Conservation (phyloP, 2,888 invertebrate genomes). For the Dasypolia templi region DNA sequence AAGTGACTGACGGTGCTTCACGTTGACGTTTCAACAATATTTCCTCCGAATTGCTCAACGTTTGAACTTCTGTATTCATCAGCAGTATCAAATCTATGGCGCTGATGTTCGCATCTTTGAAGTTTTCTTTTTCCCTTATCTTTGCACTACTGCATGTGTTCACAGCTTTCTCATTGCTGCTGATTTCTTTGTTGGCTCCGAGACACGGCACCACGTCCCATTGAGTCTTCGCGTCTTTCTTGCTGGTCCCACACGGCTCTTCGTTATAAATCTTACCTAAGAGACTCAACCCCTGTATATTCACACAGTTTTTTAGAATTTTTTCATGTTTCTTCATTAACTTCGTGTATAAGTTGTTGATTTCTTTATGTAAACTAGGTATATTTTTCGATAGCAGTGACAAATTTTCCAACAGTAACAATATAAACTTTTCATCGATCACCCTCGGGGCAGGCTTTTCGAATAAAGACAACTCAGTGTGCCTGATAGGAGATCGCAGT, state of each 20-base stretch:
- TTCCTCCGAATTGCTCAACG: conserved; percentile 5
- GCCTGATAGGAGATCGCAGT: conserved; percentile 34
- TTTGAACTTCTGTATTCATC: conserved; percentile 44
- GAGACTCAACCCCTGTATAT: conserved; percentile 76
- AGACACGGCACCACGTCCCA: conserved; percentile 48
- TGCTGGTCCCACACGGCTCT: conserved; percentile 58
- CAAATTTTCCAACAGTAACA: conserved; percentile 82
- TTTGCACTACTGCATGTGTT: conserved; percentile 34
- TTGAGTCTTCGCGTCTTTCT: conserved; percentile 70
- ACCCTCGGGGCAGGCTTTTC: conserved; percentile 74
- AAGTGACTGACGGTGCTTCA: not conserved
- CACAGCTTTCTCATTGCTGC: conserved; percentile 37
- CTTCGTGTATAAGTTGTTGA: conserved; percentile 76
- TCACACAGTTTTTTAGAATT: conserved; percentile 65
- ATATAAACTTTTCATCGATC: conserved; percentile 82
- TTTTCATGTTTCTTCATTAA: conserved; percentile 79
- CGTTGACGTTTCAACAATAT: not conserved
- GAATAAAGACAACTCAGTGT: conserved; percentile 69
- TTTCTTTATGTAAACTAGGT: conserved; percentile 79
- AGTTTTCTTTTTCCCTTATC: conserved; percentile 19
- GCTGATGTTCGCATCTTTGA: conserved; percentile 51
- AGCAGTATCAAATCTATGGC: conserved; percentile 40
- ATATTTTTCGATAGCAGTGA: conserved; percentile 77
- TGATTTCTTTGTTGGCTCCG: not conserved
- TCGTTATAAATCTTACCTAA: conserved; percentile 81